A percentile compares a stretch with the other conserved stretches of the same genome.
These are phyloP conservation scores for Latrodectus hesperus DNA, from an alignment of 2,888 invertebrate genomes.

Conservation along the genomic window DNA sequence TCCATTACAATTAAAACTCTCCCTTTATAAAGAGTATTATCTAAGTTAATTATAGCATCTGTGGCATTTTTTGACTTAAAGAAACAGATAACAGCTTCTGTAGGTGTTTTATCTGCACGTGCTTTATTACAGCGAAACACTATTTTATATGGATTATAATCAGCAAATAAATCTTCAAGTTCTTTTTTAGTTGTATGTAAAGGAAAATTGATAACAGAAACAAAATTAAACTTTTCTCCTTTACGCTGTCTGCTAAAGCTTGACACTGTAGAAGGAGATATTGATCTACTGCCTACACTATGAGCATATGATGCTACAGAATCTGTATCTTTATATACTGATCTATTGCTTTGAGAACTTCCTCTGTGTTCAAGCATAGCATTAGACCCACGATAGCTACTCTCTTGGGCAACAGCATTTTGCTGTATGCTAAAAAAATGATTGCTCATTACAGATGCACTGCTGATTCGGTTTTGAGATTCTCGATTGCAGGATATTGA, in stretches of 20 bases:
- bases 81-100: constrained; percentile 51
- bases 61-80: constrained; percentile 15
- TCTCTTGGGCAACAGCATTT: no score
- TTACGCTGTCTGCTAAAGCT: background rate
- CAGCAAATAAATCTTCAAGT: constrained; percentile 38
- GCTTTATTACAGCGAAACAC: constrained; percentile 26
- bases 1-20: constrained; percentile 40
- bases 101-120: constrained; percentile 14
- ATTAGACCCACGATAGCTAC: no score
- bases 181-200: background rate
- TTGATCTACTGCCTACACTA: background rate
- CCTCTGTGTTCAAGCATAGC: no score
- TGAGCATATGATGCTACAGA: background rate
- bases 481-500: background rate
- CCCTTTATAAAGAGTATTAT: constrained; percentile 37
- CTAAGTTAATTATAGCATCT: constrained; percentile 49
- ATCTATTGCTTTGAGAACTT: background rate
- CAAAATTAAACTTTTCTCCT: constrained; percentile 14
- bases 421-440: no score
- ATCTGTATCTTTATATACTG: background rate
- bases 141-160: constrained; percentile 41
- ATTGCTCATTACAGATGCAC: no score
- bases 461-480: no score
- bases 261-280: background rate
- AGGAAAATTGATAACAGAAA: constrained; percentile 54